Conservation (phyloP, 2,888 invertebrate species). For the Heteromurus nitidus region DNA sequence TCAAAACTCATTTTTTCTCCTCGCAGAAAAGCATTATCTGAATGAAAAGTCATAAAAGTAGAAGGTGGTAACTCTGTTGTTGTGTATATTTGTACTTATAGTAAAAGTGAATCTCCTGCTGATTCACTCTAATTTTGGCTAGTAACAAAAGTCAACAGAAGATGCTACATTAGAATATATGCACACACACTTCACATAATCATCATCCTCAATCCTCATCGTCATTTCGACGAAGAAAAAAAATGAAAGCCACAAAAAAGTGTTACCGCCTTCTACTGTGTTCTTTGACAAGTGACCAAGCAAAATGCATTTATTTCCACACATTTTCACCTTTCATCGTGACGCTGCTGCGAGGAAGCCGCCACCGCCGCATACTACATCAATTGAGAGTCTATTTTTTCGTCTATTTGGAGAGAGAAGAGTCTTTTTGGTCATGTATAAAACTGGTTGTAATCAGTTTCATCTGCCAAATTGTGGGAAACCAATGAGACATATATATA, state of each 20-base stretch:
- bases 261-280: constrained; percentile 31
- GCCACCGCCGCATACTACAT: constrained; percentile 1
- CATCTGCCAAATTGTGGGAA: constrained; percentile 37
- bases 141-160: constrained; percentile 28
- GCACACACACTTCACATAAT: no score
- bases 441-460: constrained; percentile 37
- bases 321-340: constrained; percentile 50
- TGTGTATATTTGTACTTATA: background rate
- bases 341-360: constrained; percentile 31
- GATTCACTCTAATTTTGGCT: constrained; percentile 44
- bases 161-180: no score
- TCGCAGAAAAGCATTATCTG: background rate
- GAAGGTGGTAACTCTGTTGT: constrained; percentile 22
- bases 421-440: constrained; percentile 28
- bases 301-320: constrained; percentile 18
- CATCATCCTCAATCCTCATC: no score
- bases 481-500: constrained; percentile 35
- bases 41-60: constrained; percentile 5
- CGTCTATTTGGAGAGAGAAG: constrained; percentile 31
- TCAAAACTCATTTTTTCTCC: background rate
- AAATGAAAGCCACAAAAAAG: constrained; percentile 40
- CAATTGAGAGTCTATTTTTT: background rate
- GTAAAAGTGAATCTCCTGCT: constrained; percentile 35
- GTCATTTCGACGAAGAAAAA: constrained; percentile 10
- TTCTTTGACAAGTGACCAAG: constrained; percentile 50